Evolutionary conservation across 2,113 vertebrate species (phyloP).

Genomic region (Istiophorus platypterus): DNA sequence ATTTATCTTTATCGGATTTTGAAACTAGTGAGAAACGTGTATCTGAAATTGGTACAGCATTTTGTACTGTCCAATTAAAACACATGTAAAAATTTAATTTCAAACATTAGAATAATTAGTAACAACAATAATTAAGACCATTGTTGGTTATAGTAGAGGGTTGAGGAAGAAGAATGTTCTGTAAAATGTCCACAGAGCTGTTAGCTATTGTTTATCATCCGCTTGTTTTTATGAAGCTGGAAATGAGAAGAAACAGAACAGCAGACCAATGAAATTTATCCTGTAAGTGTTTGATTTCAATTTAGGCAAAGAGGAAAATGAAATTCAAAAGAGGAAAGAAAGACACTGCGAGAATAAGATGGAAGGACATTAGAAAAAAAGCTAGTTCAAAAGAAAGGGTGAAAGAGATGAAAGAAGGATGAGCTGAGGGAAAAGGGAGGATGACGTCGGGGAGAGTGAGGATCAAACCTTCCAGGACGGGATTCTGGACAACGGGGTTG

Average conservation of each 20-base stretch:
- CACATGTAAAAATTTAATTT: too few relatives aligned
- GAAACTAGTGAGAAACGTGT: too few relatives aligned
- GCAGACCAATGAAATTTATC: background rate
- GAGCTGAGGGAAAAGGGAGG: background rate
- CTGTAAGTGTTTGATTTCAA: background rate
- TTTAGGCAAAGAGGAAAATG: background rate
- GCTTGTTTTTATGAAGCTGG: background rate
- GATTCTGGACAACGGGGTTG: slow-evolving; percentile 91
- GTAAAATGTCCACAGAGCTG: background rate
- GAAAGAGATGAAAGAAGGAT: background rate
- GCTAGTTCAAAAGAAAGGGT: accelerated
- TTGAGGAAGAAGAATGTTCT: background rate
- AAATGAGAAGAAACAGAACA: background rate
- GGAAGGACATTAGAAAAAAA: background rate
- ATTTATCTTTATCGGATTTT: too few relatives aligned
- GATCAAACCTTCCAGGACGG: slow-evolving; percentile 97
- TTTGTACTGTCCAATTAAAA: too few relatives aligned
- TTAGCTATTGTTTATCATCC: background rate
- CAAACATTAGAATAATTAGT: background rate
- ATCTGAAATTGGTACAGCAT: too few relatives aligned
- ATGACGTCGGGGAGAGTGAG: slow-evolving; percentile 53
- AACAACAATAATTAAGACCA: background rate
- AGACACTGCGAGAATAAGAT: background rate
- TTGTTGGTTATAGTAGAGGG: background rate
- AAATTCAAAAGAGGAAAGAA: background rate